Conservation (phyloP, 2,797 vertebrate genomes). For the Aphelocoma californica region DNA sequence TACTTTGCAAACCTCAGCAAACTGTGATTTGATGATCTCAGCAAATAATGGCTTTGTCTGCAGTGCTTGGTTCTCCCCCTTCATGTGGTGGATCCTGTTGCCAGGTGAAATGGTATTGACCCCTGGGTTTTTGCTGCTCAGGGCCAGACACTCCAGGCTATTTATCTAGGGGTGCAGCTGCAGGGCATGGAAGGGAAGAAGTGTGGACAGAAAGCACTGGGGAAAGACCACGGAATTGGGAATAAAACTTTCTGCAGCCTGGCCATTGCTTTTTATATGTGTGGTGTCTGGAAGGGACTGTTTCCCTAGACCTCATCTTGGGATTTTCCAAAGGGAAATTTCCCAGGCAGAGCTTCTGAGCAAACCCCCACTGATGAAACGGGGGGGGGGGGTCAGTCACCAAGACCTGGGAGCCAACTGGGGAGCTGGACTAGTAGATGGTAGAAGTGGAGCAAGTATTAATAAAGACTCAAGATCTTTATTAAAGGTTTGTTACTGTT, state of each 20-base stretch:
- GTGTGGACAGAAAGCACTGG: background rate
- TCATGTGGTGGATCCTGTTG: rapidly evolving
- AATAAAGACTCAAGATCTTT: background rate
- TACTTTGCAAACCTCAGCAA: background rate
- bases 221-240: background rate
- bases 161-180: background rate
- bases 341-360: background rate
- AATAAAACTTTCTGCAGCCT: background rate
- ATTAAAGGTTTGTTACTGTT: background rate
- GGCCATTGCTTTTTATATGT: background rate
- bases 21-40: background rate
- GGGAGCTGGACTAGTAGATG: background rate
- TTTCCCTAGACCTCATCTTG: background rate
- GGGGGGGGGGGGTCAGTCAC: rapidly evolving
- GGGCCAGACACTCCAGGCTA: background rate
- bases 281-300: background rate
- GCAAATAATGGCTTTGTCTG: background rate
- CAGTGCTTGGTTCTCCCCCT: background rate
- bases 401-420: background rate
- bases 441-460: background rate
- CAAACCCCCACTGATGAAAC: background rate
- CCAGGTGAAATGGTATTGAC: background rate
- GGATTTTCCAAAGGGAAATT: background rate
- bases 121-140: background rate
- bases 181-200: rapidly evolving